These are phyloP conservation scores for Urocyon cinereoargenteus DNA, from an alignment of 2,797 vertebrate genomes.

Conservation along the genomic window DNA sequence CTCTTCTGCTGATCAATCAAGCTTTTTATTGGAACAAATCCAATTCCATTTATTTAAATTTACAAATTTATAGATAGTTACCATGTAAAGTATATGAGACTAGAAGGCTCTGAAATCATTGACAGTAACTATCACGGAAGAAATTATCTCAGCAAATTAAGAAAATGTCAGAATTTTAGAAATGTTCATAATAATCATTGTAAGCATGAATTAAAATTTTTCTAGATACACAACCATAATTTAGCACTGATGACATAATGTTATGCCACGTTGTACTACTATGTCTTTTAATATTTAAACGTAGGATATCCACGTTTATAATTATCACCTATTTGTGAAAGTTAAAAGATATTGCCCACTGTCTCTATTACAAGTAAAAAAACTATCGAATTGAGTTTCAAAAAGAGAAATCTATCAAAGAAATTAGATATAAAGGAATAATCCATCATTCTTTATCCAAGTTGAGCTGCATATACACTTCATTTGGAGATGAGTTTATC, in stretches of 20 bases:
- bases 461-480: not conserved
- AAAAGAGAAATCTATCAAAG: not conserved
- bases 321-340: not conserved
- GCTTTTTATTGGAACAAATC: not conserved
- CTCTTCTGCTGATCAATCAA: not conserved
- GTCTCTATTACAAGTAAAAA: conserved; percentile 2
- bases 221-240: not conserved
- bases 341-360: not conserved
- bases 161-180: not conserved
- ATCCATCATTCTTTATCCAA: not conserved
- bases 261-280: not conserved
- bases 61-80: not conserved
- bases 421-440: not conserved
- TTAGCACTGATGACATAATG: not conserved
- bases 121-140: not conserved
- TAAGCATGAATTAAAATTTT: not conserved
- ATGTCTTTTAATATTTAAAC: not conserved
- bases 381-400: not conserved
- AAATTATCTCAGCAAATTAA: not conserved
- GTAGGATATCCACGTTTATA: not conserved
- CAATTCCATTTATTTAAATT: not conserved
- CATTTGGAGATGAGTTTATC: not conserved
- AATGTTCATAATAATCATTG: not conserved
- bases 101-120: not conserved
- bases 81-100: not conserved